A percentile compares a stretch with the other conserved stretches of the same genome.
Evolutionary conservation across 2,113 vertebrate species (phyloP).

Genomic region (Natator depressus): DNA sequence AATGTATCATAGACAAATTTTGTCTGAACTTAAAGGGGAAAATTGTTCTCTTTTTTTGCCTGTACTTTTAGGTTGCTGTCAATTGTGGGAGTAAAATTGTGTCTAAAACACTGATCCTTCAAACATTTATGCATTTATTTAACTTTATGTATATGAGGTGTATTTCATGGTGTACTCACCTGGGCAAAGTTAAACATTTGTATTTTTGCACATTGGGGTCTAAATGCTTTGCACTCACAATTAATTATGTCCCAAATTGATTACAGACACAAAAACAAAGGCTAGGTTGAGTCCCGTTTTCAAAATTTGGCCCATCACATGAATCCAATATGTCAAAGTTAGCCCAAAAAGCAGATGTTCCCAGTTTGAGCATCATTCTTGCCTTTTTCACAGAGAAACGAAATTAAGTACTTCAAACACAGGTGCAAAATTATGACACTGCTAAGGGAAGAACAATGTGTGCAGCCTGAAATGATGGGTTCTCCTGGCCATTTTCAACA

Average conservation of each 20-base stretch:
- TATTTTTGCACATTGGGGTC: background rate
- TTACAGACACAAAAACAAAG: background rate
- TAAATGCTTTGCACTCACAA: background rate
- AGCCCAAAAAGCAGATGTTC: slow-evolving; percentile 69
- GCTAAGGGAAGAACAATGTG: slow-evolving; percentile 39
- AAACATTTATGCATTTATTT: background rate
- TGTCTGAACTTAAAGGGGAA: background rate
- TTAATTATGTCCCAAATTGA: background rate
- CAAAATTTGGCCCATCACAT: slow-evolving; percentile 12
- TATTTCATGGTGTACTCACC: background rate
- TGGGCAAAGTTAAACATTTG: background rate
- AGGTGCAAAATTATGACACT: slow-evolving; percentile 73
- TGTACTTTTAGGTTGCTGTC: background rate
- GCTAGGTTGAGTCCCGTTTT: background rate
- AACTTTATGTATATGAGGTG: background rate
- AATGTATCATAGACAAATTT: slow-evolving; percentile 1
- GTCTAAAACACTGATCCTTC: background rate
- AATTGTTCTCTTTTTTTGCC: background rate
- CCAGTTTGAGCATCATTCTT: slow-evolving; percentile 56
- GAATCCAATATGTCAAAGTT: slow-evolving; percentile 40
- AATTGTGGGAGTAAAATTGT: slow-evolving; percentile 23
- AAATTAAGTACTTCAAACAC: slow-evolving; percentile 70
- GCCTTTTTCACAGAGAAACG: slow-evolving; percentile 58
- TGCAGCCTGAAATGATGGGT: slow-evolving; percentile 55
- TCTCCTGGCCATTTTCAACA: slow-evolving; percentile 53